Evolutionary conservation across 2,797 vertebrate genomes (phyloP).

Genomic region (Sebastes hubbsi): DNA sequence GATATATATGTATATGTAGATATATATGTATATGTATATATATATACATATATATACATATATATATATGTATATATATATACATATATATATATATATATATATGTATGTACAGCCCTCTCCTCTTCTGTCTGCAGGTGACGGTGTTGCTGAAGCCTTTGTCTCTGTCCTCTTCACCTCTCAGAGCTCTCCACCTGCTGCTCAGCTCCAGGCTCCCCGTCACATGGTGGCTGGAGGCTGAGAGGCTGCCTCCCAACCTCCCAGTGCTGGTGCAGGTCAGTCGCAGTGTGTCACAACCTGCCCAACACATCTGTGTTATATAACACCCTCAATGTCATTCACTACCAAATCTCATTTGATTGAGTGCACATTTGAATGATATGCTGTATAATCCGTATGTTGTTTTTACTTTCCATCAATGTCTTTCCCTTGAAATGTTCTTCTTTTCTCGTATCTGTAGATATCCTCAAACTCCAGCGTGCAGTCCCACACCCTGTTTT

Average conservation of each 20-base stretch:
- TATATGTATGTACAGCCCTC: neutral
- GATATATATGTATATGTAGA: no score
- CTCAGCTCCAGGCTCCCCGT: slow-evolving; percentile 78
- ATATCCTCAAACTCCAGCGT: slow-evolving; percentile 74
- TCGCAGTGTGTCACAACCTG: neutral
- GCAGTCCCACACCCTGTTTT: slow-evolving; percentile 36
- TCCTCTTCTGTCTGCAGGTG: slow-evolving; percentile 62
- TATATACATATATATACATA: no score
- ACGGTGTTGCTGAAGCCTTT: slow-evolving; percentile 77
- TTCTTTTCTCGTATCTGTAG: slow-evolving; percentile 36
- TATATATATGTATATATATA: no score
- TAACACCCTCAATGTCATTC: neutral
- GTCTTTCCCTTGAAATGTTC: neutral
- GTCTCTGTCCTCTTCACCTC: slow-evolving; percentile 31
- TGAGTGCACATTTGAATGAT: neutral
- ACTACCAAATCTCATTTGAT: neutral
- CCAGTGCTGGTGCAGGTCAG: slow-evolving; percentile 77
- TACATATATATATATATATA: no score
- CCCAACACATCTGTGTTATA: neutral
- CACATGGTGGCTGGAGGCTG: slow-evolving; percentile 75
- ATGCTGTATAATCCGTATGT: neutral
- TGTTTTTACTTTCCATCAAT: neutral
- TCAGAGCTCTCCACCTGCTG: slow-evolving; percentile 71
- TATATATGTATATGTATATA: no score
- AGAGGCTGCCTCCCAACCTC: slow-evolving; percentile 61